A percentile compares a stretch with the other conserved stretches of the same genome.
Evolutionary conservation across 2,888 invertebrate species (phyloP).

Genomic region (Epistrophe eligans): DNA sequence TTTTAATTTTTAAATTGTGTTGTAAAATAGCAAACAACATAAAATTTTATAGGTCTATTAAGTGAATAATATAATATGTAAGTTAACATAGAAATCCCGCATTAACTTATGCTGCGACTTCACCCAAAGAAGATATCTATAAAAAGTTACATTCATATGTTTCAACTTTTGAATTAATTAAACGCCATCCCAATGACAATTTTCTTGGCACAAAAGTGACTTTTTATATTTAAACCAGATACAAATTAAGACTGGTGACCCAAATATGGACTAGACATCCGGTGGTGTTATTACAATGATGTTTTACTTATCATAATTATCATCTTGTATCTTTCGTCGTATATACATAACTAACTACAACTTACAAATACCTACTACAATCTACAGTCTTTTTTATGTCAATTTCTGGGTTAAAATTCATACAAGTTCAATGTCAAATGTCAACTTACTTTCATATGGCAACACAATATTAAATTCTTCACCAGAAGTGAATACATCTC

Average conservation of each 20-base stretch:
- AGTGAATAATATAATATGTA: background rate
- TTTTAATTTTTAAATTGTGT: background rate
- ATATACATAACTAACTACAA: too few species aligned
- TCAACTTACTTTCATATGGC: background rate
- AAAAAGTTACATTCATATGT: background rate
- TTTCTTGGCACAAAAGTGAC: too few species aligned
- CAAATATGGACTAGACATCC: background rate
- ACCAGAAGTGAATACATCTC: background rate
- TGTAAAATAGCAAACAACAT: background rate
- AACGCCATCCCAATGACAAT: background rate
- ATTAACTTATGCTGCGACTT: too few species aligned
- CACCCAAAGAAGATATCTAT: too few species aligned
- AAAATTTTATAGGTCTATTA: background rate
- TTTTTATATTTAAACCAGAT: background rate
- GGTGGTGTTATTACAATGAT: background rate
- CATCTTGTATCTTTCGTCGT: too few species aligned
- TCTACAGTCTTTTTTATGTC: background rate
- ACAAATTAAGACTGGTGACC: background rate
- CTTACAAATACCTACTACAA: too few species aligned
- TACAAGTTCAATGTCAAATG: conserved; percentile 35
- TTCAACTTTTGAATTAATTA: background rate
- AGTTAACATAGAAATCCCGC: too few species aligned
- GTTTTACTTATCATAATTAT: background rate
- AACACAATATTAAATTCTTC: background rate
- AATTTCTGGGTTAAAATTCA: background rate